Evolutionary conservation across 2,797 vertebrate genomes (phyloP), one percentile per base, ranked within the genome.

Genomic region (Perodicticus potto): DNA sequence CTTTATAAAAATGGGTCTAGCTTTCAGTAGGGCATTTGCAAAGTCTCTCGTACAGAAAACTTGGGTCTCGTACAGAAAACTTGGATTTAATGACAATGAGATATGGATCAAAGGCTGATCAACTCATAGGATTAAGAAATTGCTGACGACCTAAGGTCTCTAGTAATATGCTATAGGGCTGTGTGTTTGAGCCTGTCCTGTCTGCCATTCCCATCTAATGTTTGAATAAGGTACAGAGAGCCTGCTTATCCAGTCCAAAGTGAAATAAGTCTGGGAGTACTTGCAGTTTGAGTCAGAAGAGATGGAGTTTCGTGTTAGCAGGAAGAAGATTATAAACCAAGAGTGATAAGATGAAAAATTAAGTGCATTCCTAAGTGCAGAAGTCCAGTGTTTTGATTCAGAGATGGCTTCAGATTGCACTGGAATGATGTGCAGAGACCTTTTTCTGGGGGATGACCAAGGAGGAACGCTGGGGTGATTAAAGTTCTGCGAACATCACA

Each of bases 41-140:
- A 70, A 63, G 40, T 73, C 61, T 86, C 78, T 72, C 67, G 37
- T 5, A 82, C 77, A 86, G 91, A 77, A 93, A 91, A 34, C 89
- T 55, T 59, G 86, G n/a, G n/a, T 86, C 78, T 72, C 67, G 37
- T 5, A 82, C 77, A 86, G 91, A 77, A 93, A 91, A 34, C 89
- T 55, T 59, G 86, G n/a, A 57, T 72, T 84, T 40, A 83, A 27
- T 53, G 76, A 89, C 45, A 70, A 27, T 67, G 73, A 82, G 88
- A 65, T 20, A 19, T 11, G 37, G 55, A 13, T 72, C 0, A 4
- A 27, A 19, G 63, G 57, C 90, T 45, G 78, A 80, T 65, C 49
- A 91, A 1, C 72, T 20, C 19, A 4, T 0, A 23, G 63, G 63
- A 63, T 90, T 73, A 92, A 90, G 78, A 82, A 72, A 37, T 55